Evolutionary conservation across 2,797 vertebrate genomes (phyloP).

Genomic region (Anguilla marmorata): DNA sequence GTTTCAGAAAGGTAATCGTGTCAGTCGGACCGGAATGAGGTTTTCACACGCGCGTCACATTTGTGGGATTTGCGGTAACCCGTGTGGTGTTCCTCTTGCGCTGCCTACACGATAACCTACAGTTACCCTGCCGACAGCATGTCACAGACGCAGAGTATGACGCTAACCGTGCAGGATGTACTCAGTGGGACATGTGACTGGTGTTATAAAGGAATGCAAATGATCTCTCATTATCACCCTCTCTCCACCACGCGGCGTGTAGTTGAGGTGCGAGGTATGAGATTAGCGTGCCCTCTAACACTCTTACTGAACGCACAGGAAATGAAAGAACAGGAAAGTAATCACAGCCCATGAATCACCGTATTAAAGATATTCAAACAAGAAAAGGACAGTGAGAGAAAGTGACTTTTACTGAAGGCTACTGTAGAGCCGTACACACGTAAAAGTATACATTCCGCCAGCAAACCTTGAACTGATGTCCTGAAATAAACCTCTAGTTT

Average conservation of each 20-base stretch:
- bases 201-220: conserved; percentile 17
- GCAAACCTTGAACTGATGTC: neutral
- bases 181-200: neutral
- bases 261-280: conserved; percentile 14
- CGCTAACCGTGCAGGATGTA: neutral
- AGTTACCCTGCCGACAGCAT: conserved; percentile 1
- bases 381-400: neutral
- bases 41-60: conserved; percentile 25
- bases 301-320: neutral
- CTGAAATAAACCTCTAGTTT: conserved; percentile 1
- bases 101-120: conserved; percentile 8
- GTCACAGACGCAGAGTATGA: neutral
- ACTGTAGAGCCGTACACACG: neutral
- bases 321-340: conserved; percentile 17
- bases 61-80: neutral
- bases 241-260: neutral
- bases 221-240: neutral
- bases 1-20: neutral
- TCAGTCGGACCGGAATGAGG: neutral
- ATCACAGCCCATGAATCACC: neutral
- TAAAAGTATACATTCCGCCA: neutral
- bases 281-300: conserved; percentile 17
- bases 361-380: neutral
- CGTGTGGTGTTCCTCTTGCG: neutral
- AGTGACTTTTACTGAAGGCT: neutral